Evolutionary conservation across 2,888 invertebrate species (phyloP), one percentile per base, ranked within the genome.

Genomic region (Aphidius colemani): DNA sequence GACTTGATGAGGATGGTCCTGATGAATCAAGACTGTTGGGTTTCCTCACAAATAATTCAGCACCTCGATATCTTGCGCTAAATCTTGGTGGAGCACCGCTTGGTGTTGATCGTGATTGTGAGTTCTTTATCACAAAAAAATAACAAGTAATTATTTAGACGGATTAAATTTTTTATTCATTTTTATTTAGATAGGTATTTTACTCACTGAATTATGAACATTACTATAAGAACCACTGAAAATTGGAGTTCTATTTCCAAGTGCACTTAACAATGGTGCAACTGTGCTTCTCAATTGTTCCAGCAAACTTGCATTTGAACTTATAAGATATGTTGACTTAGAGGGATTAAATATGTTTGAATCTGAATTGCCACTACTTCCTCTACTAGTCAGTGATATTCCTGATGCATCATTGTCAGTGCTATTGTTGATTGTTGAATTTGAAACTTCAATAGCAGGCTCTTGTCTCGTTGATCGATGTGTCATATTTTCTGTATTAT

Each of bases 241-340:
- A 11, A 78, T 71, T 0, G 81, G 78, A 7, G 75, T 76, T 67
- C 72, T 79, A 51, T 74, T 73, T 43, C 78, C 80, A n/a, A 81
- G 69, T 1, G 76, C 75, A 63, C 70, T 74, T 13, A 81, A 70
- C 39, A 81, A 69, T 13, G 82, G 82, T 30, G 82, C 82, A 10
- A 82, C 82, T 3, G 82, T 82, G 66, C 81, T 81, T 39, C 80
- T 71, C 4, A 82, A 66, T 59, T 81, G 79, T 63, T 82, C 79
- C 46, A 82, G 46, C 10, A 81, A 69, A 7, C 75, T 74, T 6
- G 53, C 67, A 44, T 79, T 82, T 10, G 76, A 75, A 49, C 62
- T 71, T 41, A 75, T 70, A 13, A 74, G 66, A 46, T 78, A 71
- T 50, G 74, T 72, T 56, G 75, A 77, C 53, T 72, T 76, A 0